A percentile compares a stretch with the other conserved stretches of the same genome.
Evolutionary conservation across 2,888 invertebrate species (phyloP).

Genomic region (Artemia sinica): DNA sequence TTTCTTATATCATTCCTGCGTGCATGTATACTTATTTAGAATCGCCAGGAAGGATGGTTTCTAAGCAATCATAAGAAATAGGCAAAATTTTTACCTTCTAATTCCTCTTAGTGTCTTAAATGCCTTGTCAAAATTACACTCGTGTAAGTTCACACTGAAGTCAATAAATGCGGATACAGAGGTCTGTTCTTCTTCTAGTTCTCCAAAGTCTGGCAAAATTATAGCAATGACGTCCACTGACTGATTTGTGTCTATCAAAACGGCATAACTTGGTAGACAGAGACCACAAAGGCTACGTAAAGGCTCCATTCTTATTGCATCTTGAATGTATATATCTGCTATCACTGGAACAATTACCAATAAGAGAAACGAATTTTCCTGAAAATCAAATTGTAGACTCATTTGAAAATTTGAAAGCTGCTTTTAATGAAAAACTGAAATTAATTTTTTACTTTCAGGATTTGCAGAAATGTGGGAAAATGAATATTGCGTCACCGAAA

Average conservation of each 20-base stretch:
- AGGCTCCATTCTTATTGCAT: not conserved
- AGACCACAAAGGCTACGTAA: not conserved
- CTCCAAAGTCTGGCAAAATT: not conserved
- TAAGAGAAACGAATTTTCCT: no score
- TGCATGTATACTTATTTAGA: no score
- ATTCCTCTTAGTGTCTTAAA: not conserved
- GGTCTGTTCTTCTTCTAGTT: not conserved
- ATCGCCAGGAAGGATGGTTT: no score
- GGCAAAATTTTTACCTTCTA: not conserved
- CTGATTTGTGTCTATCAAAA: not conserved
- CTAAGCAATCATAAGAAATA: no score
- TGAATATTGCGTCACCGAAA: no score
- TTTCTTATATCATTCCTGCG: no score
- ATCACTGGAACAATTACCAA: no score
- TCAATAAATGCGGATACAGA: not conserved
- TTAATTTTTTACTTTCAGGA: no score
- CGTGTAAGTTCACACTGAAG: not conserved
- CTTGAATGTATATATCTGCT: not conserved
- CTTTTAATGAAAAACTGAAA: no score
- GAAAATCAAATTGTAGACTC: no score
- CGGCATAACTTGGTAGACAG: not conserved
- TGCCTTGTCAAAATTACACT: constrained; percentile 5
- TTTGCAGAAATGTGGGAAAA: no score
- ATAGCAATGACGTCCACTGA: not conserved
- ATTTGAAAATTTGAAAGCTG: no score